Conservation (phyloP, 64 coral and sea anemone genomes). For the Astreopora myriophthalma region DNA sequence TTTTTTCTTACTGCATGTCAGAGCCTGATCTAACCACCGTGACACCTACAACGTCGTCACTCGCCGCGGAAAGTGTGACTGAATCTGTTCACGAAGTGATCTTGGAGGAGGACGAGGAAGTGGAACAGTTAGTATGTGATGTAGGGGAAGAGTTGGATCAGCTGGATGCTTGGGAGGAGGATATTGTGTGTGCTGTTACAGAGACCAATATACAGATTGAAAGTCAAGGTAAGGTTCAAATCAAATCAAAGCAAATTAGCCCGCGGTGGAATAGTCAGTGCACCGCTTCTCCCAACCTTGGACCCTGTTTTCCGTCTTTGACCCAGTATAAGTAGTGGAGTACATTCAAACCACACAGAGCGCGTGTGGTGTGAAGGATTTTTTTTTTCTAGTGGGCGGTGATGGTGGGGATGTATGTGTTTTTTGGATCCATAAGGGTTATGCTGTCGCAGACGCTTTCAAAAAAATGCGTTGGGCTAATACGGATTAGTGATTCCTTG, state of each 20-base stretch:
- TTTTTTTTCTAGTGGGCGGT: no score
- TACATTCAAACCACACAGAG: no score
- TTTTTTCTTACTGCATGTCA: neutral
- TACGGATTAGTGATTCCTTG: neutral
- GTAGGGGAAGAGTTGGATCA: neutral
- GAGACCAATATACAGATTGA: constrained; percentile 24
- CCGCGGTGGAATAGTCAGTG: no score
- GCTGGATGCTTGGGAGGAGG: constrained; percentile 63
- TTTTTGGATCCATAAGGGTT: no score
- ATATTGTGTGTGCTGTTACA: constrained; percentile 1
- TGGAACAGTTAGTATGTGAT: constrained; percentile 20
- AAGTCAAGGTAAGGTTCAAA: neutral
- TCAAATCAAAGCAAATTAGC: no score
- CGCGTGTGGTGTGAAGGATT: no score
- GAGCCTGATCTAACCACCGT: neutral
- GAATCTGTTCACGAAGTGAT: neutral
- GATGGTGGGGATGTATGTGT: no score
- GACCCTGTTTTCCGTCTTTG: no score
- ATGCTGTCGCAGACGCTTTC: no score
- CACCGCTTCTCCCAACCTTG: no score
- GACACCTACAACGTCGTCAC: neutral
- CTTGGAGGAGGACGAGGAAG: constrained; percentile 35
- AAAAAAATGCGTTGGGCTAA: neutral
- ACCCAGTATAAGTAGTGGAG: no score
- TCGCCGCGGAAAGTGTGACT: neutral